phyloP scores from a whole-genome alignment of 2,888 invertebrate genomes.

The Tanytarsus gracilentus region DNA sequence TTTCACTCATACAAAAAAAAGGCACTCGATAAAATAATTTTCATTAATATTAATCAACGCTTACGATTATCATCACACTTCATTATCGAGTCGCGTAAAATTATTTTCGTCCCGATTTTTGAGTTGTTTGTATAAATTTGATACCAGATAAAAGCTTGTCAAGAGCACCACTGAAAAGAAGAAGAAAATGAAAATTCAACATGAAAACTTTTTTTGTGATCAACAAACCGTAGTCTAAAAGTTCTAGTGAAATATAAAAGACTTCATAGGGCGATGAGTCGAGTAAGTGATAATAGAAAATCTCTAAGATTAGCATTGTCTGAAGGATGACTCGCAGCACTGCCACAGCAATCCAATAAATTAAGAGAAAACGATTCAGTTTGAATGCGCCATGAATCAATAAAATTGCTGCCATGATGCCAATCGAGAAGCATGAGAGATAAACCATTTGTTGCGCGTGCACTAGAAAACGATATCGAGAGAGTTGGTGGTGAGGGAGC shows the following conservation, averaged over 20 bases:
- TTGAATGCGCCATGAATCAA: constrained; percentile 19
- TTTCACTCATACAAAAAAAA: no score
- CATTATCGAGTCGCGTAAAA: constrained; percentile 16
- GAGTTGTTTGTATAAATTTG: constrained; percentile 12
- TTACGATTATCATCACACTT: constrained; percentile 11
- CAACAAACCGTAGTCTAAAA: constrained; percentile 13
- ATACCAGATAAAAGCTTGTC: background rate
- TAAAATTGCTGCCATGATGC: constrained; percentile 16
- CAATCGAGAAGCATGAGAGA: constrained; percentile 18
- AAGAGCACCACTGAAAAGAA: constrained; percentile 13
- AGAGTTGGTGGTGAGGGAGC: background rate
- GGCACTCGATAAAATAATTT: no score
- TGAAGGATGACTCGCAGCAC: constrained; percentile 1
- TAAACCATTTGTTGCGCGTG: constrained; percentile 25
- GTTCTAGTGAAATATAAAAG: constrained; percentile 3
- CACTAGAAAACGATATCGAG: constrained; percentile 2
- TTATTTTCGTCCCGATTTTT: constrained; percentile 12
- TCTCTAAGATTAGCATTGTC: constrained; percentile 2
- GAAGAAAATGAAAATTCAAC: background rate
- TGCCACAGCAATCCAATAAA: constrained; percentile 16
- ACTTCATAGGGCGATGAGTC: background rate
- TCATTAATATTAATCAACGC: no score
- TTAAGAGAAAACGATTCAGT: constrained; percentile 4
- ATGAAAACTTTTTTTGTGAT: background rate
- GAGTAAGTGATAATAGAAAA: constrained; percentile 12